phyloP scores from a whole-genome alignment of 1,140 invertebrate genomes.

The Branchinecta lynchi region DNA sequence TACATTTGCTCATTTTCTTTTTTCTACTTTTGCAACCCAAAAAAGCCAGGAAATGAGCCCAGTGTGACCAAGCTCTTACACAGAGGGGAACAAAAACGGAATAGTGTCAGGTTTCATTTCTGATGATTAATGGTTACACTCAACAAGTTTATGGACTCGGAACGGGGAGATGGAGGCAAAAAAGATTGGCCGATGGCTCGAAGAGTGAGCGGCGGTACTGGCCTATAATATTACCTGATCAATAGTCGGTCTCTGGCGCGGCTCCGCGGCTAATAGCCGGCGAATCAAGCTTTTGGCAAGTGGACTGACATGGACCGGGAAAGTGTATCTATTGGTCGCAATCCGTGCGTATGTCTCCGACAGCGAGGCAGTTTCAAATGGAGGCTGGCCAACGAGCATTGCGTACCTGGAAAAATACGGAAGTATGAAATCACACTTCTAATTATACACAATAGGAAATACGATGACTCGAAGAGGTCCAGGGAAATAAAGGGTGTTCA shows the following conservation, averaged over 20 bases:
- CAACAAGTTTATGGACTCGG: too few relatives aligned
- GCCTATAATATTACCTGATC: constrained; percentile 31
- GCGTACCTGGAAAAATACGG: constrained; percentile 47
- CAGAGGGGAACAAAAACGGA: too few relatives aligned
- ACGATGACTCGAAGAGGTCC: too few relatives aligned
- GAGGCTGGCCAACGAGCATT: constrained; percentile 79
- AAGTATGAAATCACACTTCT: too few relatives aligned
- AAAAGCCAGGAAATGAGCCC: too few relatives aligned
- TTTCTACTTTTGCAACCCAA: too few relatives aligned
- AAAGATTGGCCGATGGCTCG: neutral
- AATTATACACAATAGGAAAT: too few relatives aligned
- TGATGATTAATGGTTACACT: too few relatives aligned
- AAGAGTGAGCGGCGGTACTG: neutral
- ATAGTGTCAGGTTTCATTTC: too few relatives aligned
- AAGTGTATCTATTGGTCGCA: constrained; percentile 77
- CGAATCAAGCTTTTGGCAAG: constrained; percentile 63
- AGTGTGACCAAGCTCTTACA: too few relatives aligned
- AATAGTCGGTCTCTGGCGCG: constrained; percentile 59
- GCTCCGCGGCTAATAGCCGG: constrained; percentile 65
- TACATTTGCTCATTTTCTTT: too few relatives aligned
- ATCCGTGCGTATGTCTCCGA: constrained; percentile 84
- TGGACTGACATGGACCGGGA: constrained; percentile 50
- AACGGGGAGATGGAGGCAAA: constrained; percentile 3
- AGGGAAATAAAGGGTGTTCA: too few relatives aligned
- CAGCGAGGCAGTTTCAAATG: constrained; percentile 79